Evolutionary conservation across 2,797 vertebrate species (phyloP).

Genomic region (Melanotaenia pygmaea): DNA sequence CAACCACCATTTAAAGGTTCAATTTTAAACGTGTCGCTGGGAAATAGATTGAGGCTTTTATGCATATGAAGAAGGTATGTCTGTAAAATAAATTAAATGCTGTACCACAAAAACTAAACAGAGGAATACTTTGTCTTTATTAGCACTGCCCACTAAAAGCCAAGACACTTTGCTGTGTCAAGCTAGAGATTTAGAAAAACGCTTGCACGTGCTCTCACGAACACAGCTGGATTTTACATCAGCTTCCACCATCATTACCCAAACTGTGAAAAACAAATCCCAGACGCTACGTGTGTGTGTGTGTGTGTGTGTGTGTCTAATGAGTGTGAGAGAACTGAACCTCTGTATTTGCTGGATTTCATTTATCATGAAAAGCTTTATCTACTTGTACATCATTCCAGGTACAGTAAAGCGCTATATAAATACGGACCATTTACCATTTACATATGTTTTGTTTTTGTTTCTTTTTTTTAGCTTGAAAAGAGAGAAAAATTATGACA

Average conservation of each 20-base stretch:
- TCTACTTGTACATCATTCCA: background rate
- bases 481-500: background rate
- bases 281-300: constrained; percentile 56
- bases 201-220: constrained; percentile 54
- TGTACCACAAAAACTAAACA: constrained; percentile 1
- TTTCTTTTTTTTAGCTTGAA: too few species aligned
- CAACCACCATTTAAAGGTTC: constrained; percentile 8
- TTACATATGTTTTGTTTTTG: too few species aligned
- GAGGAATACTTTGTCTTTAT: constrained; percentile 17
- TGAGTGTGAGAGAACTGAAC: constrained; percentile 47
- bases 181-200: constrained; percentile 44
- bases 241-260: constrained; percentile 72
- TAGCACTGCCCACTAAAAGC: constrained; percentile 28
- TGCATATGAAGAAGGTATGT: background rate
- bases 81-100: constrained; percentile 7
- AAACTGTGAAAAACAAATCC: constrained; percentile 83
- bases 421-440: too few species aligned
- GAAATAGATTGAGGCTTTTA: constrained; percentile 1
- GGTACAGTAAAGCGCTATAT: too few species aligned
- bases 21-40: constrained; percentile 16
- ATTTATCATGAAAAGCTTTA: background rate
- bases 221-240: constrained; percentile 81
- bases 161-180: constrained; percentile 55
- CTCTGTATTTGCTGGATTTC: constrained; percentile 36
- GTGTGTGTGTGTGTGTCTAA: constrained; percentile 42